A percentile compares a stretch with the other conserved stretches of the same genome.
These are phyloP conservation scores for Pogonomyrmex californicus DNA, from an alignment of 1,140 invertebrate genomes.

Conservation along the genomic window DNA sequence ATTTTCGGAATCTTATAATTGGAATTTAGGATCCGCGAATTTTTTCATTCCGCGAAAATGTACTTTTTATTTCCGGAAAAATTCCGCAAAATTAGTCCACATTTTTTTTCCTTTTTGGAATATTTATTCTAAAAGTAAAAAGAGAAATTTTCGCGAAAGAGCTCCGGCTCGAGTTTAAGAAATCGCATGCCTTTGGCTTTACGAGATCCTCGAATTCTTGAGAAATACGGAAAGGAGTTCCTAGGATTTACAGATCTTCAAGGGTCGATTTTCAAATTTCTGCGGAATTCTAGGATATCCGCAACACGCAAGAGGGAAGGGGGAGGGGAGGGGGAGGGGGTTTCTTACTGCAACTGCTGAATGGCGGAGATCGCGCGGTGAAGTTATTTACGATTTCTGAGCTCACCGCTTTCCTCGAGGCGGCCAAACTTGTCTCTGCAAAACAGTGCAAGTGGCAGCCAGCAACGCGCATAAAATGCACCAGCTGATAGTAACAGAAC, in stretches of 20 bases:
- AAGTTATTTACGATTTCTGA: slow-evolving; percentile 55
- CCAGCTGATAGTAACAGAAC: slow-evolving; percentile 80
- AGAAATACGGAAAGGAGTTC: neutral
- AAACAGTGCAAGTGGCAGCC: slow-evolving; percentile 81
- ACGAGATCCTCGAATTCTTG: neutral
- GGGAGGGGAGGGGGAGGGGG: too few species aligned
- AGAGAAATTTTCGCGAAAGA: neutral
- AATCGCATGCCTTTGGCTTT: neutral
- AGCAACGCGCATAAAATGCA: slow-evolving; percentile 84
- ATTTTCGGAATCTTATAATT: neutral
- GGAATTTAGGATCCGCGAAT: neutral
- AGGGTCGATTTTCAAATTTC: neutral
- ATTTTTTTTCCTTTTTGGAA: neutral
- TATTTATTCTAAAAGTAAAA: too few species aligned
- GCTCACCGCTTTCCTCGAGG: slow-evolving; percentile 85
- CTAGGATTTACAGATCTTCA: neutral
- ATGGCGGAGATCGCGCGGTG: slow-evolving; percentile 15
- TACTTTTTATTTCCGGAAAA: neutral
- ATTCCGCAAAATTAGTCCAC: too few species aligned
- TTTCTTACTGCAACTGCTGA: neutral
- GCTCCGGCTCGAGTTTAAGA: neutral
- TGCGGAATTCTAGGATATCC: neutral
- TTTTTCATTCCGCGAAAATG: neutral
- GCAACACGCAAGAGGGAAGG: too few species aligned
- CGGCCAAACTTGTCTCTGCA: slow-evolving; percentile 83